Percentiles rank a stretch among this genome's conserved stretches.
phyloP scores from a whole-genome alignment of 1,140 invertebrate species.

The Glossosoma conforme region DNA sequence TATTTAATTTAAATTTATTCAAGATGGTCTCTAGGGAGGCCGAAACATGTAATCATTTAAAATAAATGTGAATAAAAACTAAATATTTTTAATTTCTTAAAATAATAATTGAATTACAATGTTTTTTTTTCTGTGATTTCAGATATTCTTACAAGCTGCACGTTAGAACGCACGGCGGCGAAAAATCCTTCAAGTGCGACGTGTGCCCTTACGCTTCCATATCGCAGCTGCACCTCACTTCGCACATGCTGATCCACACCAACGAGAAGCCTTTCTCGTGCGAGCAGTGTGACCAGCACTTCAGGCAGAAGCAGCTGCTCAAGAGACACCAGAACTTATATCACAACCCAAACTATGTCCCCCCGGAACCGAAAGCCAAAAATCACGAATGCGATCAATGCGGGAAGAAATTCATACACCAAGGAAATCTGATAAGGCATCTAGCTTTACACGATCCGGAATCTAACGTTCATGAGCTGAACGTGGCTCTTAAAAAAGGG shows the following conservation, averaged over 20 bases:
- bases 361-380: constrained; percentile 75
- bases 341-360: constrained; percentile 81
- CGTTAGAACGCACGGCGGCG: constrained; percentile 75
- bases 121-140: too few species aligned
- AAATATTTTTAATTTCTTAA: too few species aligned
- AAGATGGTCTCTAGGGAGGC: too few species aligned
- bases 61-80: too few species aligned
- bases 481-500: constrained; percentile 66
- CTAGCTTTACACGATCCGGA: constrained; percentile 82
- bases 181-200: constrained; percentile 90
- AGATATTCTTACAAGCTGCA: constrained; percentile 61
- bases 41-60: too few species aligned
- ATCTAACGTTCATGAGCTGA: constrained; percentile 64
- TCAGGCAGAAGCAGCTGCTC: constrained; percentile 82
- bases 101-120: too few species aligned
- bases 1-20: too few species aligned
- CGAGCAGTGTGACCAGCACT: constrained; percentile 66
- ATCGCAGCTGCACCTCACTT: constrained; percentile 81
- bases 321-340: constrained; percentile 83
- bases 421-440: constrained; percentile 83
- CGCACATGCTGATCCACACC: constrained; percentile 87
- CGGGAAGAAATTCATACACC: constrained; percentile 73
- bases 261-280: constrained; percentile 82
- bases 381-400: constrained; percentile 82
- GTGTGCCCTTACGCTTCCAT: constrained; percentile 86